Evolutionary conservation across 2,888 invertebrate genomes (phyloP).

Genomic region (Frankliniella intonsa): DNA sequence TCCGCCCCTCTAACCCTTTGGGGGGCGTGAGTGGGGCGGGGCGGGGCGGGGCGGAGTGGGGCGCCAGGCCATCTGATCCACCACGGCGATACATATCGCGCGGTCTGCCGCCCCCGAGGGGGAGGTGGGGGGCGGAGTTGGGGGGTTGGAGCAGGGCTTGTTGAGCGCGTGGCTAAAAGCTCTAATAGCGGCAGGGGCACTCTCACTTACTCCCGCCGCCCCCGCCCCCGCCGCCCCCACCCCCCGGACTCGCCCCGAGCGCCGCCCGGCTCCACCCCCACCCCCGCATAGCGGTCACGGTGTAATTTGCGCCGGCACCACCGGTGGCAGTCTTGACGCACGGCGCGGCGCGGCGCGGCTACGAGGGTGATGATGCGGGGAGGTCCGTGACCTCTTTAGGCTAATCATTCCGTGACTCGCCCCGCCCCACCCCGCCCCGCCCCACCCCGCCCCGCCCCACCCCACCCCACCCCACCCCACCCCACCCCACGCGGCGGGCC

Average conservation of each 20-base stretch:
- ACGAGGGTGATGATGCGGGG: neutral
- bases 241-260: neutral
- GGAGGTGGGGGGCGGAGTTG: neutral
- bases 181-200: slow-evolving; percentile 18
- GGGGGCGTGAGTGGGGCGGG: no score
- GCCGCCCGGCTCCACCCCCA: neutral
- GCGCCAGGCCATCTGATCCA: neutral
- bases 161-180: slow-evolving; percentile 23
- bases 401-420: neutral
- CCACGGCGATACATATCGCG: slow-evolving; percentile 15
- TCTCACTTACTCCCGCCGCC: neutral
- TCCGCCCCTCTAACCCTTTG: neutral
- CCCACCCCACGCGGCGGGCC: no score
- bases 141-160: neutral
- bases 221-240: neutral
- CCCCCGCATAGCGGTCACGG: neutral
- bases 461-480: no score
- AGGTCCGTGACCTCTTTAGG: neutral
- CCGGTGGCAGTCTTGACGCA: neutral
- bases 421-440: neutral
- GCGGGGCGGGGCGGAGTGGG: no score
- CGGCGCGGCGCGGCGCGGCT: neutral
- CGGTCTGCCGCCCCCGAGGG: neutral
- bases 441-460: no score
- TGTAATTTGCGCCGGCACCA: neutral